Evolutionary conservation across 2,888 invertebrate genomes (phyloP), one percentile per base, ranked within the genome.

Genomic region (Apocheima hispidaria): DNA sequence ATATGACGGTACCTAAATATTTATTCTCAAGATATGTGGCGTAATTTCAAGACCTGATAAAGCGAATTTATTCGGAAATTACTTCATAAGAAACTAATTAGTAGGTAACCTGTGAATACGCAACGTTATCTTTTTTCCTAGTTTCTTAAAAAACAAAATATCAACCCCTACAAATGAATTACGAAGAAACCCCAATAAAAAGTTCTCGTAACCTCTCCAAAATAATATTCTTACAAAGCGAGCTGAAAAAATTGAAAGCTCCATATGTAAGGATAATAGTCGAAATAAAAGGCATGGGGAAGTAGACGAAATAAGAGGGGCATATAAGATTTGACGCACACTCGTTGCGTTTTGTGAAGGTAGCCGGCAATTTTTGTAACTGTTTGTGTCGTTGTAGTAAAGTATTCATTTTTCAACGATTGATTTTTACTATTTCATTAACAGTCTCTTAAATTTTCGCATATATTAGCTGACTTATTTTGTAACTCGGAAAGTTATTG

Each of bases 181-280:
- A 59, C 59, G 52, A 63, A 60, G 51, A 61, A 53, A 65, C 56
- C 52, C 43, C 62, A 65, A 65, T 61, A 66, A 66, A 66, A 69
- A 66, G 56, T 66, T 64, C 54, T 54, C 63, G 60, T 53, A 63
- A 69, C 62, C 23, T 59, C 65, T 54, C 49, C 49, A 50, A 63
- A 62, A 69, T 66, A 67, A 69, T 69, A 66, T 69, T 69, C 66
- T 63, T 26, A 60, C 55, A 55, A 51, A 55, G 58, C 44, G 38
- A 20, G 44, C 43, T 52, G 64, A 48, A 66, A 66, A 66, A 66
- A 66, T 62, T 66, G 71, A 69, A 69, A 69, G 53, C 55, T 63
- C 64, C 68, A 56, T 68, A 68, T 57, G 63, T 63, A 64, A 48
- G 57, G 65, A 60, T 55, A 68, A 70, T 72, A 72, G 72, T 67